These are phyloP conservation scores for Cotesia congregata DNA, from an alignment of 2,888 invertebrate genomes.

Conservation along the genomic window DNA sequence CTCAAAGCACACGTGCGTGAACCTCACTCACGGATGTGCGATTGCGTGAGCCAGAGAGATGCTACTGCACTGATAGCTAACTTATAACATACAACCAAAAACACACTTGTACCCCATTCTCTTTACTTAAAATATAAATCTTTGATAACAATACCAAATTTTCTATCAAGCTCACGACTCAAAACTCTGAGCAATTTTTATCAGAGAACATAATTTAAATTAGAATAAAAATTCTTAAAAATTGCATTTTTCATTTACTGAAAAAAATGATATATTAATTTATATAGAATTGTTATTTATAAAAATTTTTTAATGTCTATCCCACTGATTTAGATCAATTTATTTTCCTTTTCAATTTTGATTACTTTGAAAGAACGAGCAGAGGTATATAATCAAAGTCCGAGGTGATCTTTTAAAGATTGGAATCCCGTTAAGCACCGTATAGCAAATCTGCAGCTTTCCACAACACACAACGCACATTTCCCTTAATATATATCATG, in stretches of 20 bases:
- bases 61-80: conserved; percentile 48
- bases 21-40: conserved; percentile 32
- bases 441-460: background rate
- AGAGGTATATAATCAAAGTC: background rate
- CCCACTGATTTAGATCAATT: no score
- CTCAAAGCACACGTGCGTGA: conserved; percentile 44
- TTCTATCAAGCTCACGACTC: background rate
- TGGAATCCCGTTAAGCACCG: conserved; percentile 7
- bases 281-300: background rate
- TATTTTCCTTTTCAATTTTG: no score
- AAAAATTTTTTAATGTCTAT: background rate
- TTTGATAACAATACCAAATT: background rate
- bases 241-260: no score
- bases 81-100: conserved; percentile 37
- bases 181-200: background rate
- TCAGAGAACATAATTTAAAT: no score
- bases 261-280: background rate
- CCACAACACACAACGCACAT: conserved; percentile 9
- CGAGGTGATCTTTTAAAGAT: background rate
- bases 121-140: conserved; percentile 4
- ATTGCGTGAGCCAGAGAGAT: conserved; percentile 49
- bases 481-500: background rate
- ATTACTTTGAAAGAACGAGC: background rate
- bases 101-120: background rate
- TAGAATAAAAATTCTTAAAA: no score